phyloP scores from a whole-genome alignment of 2,797 vertebrate species.

The Gallinago stenura region DNA sequence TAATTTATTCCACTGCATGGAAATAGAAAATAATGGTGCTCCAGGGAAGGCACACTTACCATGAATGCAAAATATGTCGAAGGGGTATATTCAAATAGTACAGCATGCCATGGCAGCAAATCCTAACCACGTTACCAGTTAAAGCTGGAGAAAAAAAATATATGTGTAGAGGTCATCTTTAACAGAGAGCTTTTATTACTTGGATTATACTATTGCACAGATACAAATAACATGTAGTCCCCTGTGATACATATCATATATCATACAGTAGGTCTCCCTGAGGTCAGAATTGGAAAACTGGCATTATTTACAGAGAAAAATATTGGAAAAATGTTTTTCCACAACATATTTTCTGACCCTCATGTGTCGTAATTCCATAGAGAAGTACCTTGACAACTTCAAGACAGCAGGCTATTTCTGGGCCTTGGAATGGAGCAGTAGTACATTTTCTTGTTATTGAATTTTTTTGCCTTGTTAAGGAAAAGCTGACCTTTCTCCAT shows the following conservation, averaged over 20 bases:
- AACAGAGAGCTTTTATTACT: neutral
- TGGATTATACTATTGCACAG: neutral
- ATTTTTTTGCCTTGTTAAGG: neutral
- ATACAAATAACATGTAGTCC: neutral
- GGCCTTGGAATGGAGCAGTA: neutral
- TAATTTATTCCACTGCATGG: neutral
- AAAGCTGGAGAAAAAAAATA: neutral
- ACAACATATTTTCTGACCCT: neutral
- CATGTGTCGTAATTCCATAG: neutral
- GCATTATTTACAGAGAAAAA: neutral
- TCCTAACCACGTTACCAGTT: neutral
- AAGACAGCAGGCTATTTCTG: neutral
- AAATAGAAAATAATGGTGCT: neutral
- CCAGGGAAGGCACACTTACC: neutral
- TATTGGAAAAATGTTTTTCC: neutral
- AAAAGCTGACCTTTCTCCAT: neutral
- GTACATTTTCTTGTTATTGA: neutral
- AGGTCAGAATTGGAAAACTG: neutral
- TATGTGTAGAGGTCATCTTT: neutral
- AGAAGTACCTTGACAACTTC: neutral
- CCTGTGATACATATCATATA: neutral
- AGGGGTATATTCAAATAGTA: neutral
- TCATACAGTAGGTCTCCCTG: neutral
- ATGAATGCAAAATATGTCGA: neutral
- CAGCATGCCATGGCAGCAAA: neutral